Conservation (phyloP, 2,113 vertebrate genomes). For the Chunga burmeisteri region DNA sequence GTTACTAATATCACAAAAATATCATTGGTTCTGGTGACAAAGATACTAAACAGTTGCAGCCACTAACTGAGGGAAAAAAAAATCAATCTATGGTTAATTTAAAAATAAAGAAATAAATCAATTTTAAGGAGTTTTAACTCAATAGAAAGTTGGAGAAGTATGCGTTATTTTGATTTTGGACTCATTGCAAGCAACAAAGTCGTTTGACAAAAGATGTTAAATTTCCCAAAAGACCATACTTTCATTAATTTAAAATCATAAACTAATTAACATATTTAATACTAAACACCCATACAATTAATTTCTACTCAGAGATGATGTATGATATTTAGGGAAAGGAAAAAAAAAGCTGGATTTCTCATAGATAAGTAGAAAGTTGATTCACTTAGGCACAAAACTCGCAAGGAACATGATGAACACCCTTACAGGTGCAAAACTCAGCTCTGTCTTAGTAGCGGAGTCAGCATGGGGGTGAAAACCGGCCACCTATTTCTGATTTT, state of each 20-base stretch:
- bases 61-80: background rate
- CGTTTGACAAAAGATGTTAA: background rate
- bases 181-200: background rate
- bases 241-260: conserved; percentile 42
- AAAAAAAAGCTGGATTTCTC: background rate
- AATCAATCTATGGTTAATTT: background rate
- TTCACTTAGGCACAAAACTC: background rate
- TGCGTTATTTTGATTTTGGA: background rate
- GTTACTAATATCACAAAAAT: background rate
- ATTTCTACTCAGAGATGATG: background rate
- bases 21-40: background rate
- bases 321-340: background rate
- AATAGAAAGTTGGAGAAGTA: background rate
- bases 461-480: background rate
- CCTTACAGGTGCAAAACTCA: background rate
- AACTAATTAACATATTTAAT: conserved; percentile 42
- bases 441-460: background rate
- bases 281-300: background rate
- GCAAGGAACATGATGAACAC: background rate
- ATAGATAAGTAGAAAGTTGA: background rate
- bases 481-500: background rate
- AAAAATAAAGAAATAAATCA: background rate
- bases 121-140: background rate
- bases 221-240: conserved; percentile 34
- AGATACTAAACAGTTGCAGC: background rate